phyloP scores from a whole-genome alignment of 2,797 vertebrate genomes.

The Myotis daubentonii region DNA sequence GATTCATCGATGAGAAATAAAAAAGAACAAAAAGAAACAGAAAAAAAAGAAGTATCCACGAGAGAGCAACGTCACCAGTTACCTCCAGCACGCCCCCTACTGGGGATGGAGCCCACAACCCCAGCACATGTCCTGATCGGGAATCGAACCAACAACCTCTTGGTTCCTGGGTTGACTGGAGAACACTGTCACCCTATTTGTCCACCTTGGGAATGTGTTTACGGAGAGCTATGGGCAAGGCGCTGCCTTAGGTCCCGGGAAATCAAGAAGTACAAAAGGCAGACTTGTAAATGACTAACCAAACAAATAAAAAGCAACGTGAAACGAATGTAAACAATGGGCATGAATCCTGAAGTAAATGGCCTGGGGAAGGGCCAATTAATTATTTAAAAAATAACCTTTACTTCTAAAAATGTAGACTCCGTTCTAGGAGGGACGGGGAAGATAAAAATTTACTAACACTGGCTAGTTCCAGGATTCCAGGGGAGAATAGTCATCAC shows the following conservation, averaged over 20 bases:
- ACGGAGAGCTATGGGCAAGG: conserved; percentile 4
- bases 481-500: conserved; percentile 55
- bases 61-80: no score
- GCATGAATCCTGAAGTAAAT: conserved; percentile 48
- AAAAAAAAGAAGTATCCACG: no score
- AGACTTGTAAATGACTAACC: conserved; percentile 59
- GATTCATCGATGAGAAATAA: no score
- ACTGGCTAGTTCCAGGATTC: conserved; percentile 44
- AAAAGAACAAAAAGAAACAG: no score
- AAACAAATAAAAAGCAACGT: conserved; percentile 61
- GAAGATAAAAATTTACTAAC: conserved; percentile 51
- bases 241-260: background rate
- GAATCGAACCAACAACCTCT: no score
- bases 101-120: no score
- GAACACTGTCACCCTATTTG: background rate
- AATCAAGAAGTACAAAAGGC: conserved; percentile 39
- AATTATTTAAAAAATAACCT: conserved; percentile 55
- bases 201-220: background rate
- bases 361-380: conserved; percentile 37
- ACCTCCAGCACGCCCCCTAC: no score
- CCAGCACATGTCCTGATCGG: no score
- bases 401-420: conserved; percentile 59
- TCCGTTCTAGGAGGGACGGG: background rate
- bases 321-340: conserved; percentile 60
- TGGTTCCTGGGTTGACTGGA: background rate